A percentile compares a stretch with the other conserved stretches of the same genome.
These are phyloP conservation scores for Acanthosepion pharaonis DNA, from an alignment of 2,888 invertebrate species.

Conservation along the genomic window DNA sequence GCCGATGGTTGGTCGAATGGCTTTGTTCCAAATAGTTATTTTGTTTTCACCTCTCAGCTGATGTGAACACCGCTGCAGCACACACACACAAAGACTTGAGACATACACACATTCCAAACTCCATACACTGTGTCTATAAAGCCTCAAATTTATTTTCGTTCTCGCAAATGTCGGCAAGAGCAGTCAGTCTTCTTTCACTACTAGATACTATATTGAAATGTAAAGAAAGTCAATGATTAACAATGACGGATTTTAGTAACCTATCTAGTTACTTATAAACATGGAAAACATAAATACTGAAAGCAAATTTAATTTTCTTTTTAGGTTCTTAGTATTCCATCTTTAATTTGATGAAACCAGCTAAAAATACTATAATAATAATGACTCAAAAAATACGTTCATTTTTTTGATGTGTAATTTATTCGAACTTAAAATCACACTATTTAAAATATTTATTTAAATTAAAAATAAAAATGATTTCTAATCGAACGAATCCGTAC, in stretches of 20 bases:
- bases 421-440: background rate
- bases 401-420: background rate
- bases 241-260: too few relatives aligned
- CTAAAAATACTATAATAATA: background rate
- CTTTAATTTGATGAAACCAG: too few relatives aligned
- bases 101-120: background rate
- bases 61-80: too few relatives aligned
- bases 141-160: too few relatives aligned
- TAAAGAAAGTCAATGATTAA: too few relatives aligned
- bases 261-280: too few relatives aligned
- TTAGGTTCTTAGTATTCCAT: too few relatives aligned
- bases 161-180: background rate
- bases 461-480: background rate
- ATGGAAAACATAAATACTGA: too few relatives aligned
- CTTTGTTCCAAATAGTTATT: background rate
- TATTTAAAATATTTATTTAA: background rate
- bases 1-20: too few relatives aligned
- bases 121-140: too few relatives aligned
- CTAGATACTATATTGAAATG: background rate
- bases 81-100: background rate
- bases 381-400: background rate
- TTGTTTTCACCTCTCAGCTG: background rate
- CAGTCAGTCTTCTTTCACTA: too few relatives aligned
- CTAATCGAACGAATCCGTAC: background rate
- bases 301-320: too few relatives aligned